Evolutionary conservation across 2,113 vertebrate species (phyloP).

Genomic region (Pituophis catenifer): DNA sequence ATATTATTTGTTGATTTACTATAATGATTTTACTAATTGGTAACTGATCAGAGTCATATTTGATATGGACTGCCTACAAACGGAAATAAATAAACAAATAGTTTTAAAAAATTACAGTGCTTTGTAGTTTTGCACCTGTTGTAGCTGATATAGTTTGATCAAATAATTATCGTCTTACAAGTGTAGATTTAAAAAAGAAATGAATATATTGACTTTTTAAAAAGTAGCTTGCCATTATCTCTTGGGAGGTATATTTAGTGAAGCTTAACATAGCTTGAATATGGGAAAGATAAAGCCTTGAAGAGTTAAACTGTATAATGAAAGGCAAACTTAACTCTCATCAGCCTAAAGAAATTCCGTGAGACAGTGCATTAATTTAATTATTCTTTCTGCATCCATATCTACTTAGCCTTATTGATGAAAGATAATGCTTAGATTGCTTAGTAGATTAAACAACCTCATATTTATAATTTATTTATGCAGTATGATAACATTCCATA

Average conservation of each 20-base stretch:
- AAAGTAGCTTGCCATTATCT: not conserved
- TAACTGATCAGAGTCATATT: not conserved
- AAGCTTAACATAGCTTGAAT: not conserved
- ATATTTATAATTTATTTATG: not conserved
- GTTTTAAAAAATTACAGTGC: not conserved
- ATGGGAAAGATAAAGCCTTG: constrained; percentile 8
- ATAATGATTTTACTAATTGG: not conserved
- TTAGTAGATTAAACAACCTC: not conserved
- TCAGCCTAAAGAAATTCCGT: not conserved
- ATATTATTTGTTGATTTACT: not conserved
- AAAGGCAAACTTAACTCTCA: constrained; percentile 17
- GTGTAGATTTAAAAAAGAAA: not conserved
- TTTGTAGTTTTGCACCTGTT: not conserved
- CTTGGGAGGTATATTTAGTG: not conserved
- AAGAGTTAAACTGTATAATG: constrained; percentile 7
- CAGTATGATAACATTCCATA: accelerated
- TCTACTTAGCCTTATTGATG: not conserved
- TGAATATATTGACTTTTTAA: not conserved
- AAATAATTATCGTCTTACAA: not conserved
- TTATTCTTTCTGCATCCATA: constrained; percentile 26
- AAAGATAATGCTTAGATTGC: not conserved
- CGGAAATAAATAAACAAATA: not conserved
- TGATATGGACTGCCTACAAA: not conserved
- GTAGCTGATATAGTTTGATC: not conserved
- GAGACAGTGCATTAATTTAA: constrained; percentile 4